Conservation (phyloP, 2,113 vertebrate genomes). For the Phrynocephalus versicolor region DNA sequence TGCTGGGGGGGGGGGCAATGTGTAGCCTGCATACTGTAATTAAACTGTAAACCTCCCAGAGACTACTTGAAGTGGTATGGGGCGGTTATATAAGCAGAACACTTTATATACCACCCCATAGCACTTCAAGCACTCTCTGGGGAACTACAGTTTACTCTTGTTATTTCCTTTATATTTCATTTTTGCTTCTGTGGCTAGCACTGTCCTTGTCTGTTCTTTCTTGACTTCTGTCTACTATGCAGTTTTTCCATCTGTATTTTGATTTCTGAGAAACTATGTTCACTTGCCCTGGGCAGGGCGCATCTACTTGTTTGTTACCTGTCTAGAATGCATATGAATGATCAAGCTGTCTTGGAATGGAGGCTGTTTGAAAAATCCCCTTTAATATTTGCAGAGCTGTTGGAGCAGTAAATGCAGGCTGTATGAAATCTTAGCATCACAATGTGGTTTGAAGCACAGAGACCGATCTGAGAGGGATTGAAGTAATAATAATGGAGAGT, state of each 20-base stretch:
- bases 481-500: neutral
- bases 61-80: too few relatives aligned
- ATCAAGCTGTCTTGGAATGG: neutral
- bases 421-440: neutral
- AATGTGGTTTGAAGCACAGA: neutral
- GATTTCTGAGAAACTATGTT: neutral
- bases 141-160: neutral
- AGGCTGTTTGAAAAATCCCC: neutral
- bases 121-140: too few relatives aligned
- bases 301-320: neutral
- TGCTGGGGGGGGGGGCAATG: too few relatives aligned
- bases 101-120: too few relatives aligned
- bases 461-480: neutral
- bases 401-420: neutral
- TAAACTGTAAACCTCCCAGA: too few relatives aligned
- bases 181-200: neutral
- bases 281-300: neutral
- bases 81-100: too few relatives aligned
- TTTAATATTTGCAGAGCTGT: neutral
- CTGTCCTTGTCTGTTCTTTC: neutral
- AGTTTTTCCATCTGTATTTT: neutral
- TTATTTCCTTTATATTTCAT: neutral
- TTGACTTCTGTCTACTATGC: neutral
- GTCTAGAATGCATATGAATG: neutral
- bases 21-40: too few relatives aligned